A percentile compares a stretch with the other conserved stretches of the same genome.
phyloP scores from a whole-genome alignment of 2,113 vertebrate genomes.

The Planiliza haematocheilus region DNA sequence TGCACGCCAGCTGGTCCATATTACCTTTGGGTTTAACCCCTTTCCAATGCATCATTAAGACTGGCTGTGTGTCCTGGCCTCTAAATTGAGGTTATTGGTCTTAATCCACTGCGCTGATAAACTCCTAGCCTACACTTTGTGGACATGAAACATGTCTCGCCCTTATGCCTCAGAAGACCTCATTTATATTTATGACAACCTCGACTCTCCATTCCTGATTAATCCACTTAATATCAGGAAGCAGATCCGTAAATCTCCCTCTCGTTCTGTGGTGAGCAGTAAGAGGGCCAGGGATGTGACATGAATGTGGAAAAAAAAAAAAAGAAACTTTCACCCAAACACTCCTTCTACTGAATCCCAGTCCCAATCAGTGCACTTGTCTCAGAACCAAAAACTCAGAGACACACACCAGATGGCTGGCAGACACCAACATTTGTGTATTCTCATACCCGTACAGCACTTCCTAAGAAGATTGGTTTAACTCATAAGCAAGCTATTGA shows the following conservation, averaged over 20 bases:
- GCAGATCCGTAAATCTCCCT: constrained; percentile 72
- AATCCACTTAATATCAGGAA: constrained; percentile 80
- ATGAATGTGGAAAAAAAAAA: constrained; percentile 64
- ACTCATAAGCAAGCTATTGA: constrained; percentile 62
- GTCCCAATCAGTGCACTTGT: constrained; percentile 28
- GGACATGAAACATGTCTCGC: constrained; percentile 62
- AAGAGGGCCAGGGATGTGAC: constrained; percentile 63
- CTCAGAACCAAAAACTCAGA: constrained; percentile 37
- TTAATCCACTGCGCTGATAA: constrained; percentile 72
- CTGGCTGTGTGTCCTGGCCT: constrained; percentile 63
- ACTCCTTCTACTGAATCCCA: constrained; percentile 7
- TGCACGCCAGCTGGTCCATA: constrained; percentile 55
- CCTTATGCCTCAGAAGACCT: constrained; percentile 59
- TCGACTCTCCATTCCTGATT: constrained; percentile 77
- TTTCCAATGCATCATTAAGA: constrained; percentile 68
- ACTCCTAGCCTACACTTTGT: constrained; percentile 61
- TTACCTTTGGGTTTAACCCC: constrained; percentile 71
- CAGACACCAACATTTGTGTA: constrained; percentile 35
- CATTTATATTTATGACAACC: constrained; percentile 83
- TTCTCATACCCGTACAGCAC: constrained; percentile 13
- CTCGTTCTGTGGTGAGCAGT: constrained; percentile 58
- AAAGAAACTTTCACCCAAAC: constrained; percentile 29
- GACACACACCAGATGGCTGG: constrained; percentile 37
- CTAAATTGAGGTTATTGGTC: constrained; percentile 70
- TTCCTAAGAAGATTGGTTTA: constrained; percentile 59